Conservation (phyloP, 1,140 invertebrate genomes). For the Zaprionus ghesquierei region DNA sequence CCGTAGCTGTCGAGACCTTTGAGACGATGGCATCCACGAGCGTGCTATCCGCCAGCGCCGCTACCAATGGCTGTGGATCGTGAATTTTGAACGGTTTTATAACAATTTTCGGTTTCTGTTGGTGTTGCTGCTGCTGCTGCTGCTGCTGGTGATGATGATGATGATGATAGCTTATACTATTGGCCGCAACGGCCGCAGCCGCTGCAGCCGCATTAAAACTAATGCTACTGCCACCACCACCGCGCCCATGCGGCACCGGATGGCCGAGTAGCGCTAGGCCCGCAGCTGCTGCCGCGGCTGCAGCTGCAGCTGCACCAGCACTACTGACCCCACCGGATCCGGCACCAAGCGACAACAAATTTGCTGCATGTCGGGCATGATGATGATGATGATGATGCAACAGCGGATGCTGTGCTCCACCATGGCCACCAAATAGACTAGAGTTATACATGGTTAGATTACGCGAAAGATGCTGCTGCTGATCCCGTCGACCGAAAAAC, state of each 20-base stretch:
- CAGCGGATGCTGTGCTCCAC: slow-evolving; percentile 39
- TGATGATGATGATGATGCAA: slow-evolving; percentile 38
- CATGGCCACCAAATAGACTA: slow-evolving; percentile 56
- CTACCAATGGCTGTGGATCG: slow-evolving; percentile 82
- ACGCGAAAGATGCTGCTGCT: slow-evolving; percentile 51
- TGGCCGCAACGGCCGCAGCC: slow-evolving; percentile 63
- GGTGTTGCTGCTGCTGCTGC: slow-evolving; percentile 55
- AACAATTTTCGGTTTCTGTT: slow-evolving; percentile 81
- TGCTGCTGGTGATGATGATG: slow-evolving; percentile 36
- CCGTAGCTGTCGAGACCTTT: slow-evolving; percentile 79
- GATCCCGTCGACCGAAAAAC: slow-evolving; percentile 40
- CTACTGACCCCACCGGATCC: slow-evolving; percentile 21
- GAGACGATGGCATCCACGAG: slow-evolving; percentile 80
- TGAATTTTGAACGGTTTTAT: slow-evolving; percentile 83
- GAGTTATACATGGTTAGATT: slow-evolving; percentile 64
- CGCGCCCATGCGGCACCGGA: slow-evolving; percentile 27
- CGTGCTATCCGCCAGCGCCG: slow-evolving; percentile 75
- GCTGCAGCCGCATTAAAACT: slow-evolving; percentile 69
- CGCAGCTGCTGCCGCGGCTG: slow-evolving; percentile 36
- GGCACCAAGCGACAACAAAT: slow-evolving; percentile 43
- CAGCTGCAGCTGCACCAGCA: slow-evolving; percentile 11
- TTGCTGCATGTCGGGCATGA: slow-evolving; percentile 26
- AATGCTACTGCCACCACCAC: slow-evolving; percentile 30
- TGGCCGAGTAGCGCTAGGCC: slow-evolving; percentile 49
- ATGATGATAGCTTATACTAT: slow-evolving; percentile 80